Evolutionary conservation across 1,140 invertebrate genomes (phyloP).

Genomic region (Vanessa atalanta): DNA sequence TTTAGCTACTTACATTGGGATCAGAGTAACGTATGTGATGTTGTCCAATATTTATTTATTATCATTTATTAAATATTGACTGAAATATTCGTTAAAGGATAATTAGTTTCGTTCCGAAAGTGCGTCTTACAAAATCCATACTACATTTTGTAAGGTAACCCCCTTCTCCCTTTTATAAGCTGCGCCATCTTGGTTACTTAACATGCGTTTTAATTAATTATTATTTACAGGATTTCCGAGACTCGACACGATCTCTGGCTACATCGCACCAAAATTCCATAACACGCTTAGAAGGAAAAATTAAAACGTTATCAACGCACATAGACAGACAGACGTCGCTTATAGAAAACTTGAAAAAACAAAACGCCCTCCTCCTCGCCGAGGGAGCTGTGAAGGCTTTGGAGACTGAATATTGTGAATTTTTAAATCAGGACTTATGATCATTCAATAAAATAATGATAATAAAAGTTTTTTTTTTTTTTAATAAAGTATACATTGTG

Average conservation of each 20-base stretch:
- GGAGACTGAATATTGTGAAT: constrained; percentile 42
- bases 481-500: too few species aligned
- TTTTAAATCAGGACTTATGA: constrained; percentile 10
- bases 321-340: constrained; percentile 54
- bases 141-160: too few species aligned
- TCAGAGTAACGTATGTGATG: too few species aligned
- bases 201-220: background rate
- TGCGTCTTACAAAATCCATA: too few species aligned
- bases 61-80: too few species aligned
- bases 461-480: too few species aligned
- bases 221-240: constrained; percentile 4
- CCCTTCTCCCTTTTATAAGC: too few species aligned
- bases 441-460: too few species aligned
- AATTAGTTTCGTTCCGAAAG: too few species aligned
- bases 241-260: constrained; percentile 35
- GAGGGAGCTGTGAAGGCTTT: constrained; percentile 49
- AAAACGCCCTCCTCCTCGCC: constrained; percentile 51
- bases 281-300: constrained; percentile 46
- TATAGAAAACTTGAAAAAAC: constrained; percentile 58
- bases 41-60: too few species aligned
- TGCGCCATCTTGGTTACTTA: background rate
- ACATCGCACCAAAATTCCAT: constrained; percentile 55
- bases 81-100: too few species aligned
- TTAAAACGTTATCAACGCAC: constrained; percentile 40
- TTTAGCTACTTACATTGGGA: too few species aligned